These are phyloP conservation scores for Sesamia inferens DNA, from an alignment of 2,888 invertebrate species.

Conservation along the genomic window DNA sequence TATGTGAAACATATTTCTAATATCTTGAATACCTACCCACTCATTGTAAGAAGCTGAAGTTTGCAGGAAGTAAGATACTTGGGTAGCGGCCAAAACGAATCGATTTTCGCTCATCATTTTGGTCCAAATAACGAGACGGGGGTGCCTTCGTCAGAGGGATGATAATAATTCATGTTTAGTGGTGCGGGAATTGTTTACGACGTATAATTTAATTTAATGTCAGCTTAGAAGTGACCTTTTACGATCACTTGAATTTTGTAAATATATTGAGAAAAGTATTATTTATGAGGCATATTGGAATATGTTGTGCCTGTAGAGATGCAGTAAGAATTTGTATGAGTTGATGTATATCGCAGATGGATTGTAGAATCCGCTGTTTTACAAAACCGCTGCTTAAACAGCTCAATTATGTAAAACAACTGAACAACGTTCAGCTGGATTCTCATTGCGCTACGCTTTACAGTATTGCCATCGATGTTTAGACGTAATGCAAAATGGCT, in stretches of 20 bases:
- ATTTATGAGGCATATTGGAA: background rate
- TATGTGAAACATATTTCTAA: background rate
- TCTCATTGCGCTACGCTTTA: too few relatives aligned
- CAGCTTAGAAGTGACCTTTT: background rate
- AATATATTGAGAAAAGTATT: background rate
- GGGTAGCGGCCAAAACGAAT: slow-evolving; percentile 71
- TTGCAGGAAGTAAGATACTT: slow-evolving; percentile 55
- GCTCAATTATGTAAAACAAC: too few relatives aligned
- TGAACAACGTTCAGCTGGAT: too few relatives aligned
- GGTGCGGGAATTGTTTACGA: background rate
- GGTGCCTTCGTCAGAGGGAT: background rate
- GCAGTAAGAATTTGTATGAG: slow-evolving; percentile 5
- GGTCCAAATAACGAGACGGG: slow-evolving; percentile 25
- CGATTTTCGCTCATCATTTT: slow-evolving; percentile 66
- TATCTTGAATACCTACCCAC: background rate
- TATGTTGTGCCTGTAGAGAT: background rate
- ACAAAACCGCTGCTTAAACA: too few relatives aligned
- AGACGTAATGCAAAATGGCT: too few relatives aligned
- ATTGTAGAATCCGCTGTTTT: too few relatives aligned
- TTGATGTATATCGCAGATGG: too few relatives aligned
- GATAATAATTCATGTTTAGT: slow-evolving; percentile 1
- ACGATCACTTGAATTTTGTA: background rate
- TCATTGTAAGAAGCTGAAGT: slow-evolving; percentile 26
- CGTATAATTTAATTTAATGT: slow-evolving; percentile 6
- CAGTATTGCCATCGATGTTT: too few relatives aligned